Evolutionary conservation across 2,888 invertebrate species (phyloP).

Genomic region (Lepidocyrtoides sp.): DNA sequence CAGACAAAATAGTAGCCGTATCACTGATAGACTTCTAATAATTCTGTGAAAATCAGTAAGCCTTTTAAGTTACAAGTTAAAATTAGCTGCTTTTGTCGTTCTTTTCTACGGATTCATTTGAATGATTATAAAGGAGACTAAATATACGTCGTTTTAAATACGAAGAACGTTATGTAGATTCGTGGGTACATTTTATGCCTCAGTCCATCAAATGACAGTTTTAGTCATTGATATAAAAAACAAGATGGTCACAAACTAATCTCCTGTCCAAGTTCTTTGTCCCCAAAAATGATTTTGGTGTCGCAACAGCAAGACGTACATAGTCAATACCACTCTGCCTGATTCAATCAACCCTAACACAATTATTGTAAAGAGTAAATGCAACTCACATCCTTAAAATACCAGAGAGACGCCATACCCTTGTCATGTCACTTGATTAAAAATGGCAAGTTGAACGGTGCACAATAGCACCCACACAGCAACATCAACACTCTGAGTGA

Average conservation of each 20-base stretch:
- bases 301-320: neutral
- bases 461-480: slow-evolving; percentile 72
- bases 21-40: too few species aligned
- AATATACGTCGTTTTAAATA: too few species aligned
- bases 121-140: too few species aligned
- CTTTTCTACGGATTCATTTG: too few species aligned
- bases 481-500: slow-evolving; percentile 20
- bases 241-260: neutral
- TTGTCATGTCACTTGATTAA: slow-evolving; percentile 65
- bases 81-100: too few species aligned
- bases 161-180: too few species aligned
- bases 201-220: too few species aligned
- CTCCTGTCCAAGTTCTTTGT: neutral
- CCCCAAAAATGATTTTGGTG: slow-evolving; percentile 15
- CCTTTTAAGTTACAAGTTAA: too few species aligned
- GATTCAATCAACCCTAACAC: slow-evolving; percentile 6
- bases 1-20: too few species aligned
- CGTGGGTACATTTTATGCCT: too few species aligned
- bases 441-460: slow-evolving; percentile 61
- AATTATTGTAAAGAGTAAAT: neutral
- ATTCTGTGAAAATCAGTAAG: too few species aligned
- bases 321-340: neutral
- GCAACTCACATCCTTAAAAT: neutral
- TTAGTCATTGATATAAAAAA: too few species aligned
- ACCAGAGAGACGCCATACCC: slow-evolving; percentile 12